phyloP scores from a whole-genome alignment of 2,888 invertebrate genomes.

The Drosophila paramelanica region DNA sequence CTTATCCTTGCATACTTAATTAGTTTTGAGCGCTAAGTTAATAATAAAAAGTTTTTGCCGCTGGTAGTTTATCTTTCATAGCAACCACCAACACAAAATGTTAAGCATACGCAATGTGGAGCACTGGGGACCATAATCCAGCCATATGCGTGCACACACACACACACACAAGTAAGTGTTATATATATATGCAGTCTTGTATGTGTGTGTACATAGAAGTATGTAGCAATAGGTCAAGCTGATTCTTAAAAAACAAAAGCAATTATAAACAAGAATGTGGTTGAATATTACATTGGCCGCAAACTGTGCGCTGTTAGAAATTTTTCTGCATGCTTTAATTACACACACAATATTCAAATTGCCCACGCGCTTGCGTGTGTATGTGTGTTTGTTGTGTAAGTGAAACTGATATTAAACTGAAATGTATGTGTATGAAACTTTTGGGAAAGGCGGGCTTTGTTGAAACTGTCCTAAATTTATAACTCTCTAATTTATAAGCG shows the following conservation, averaged over 20 bases:
- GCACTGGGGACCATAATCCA: conserved; percentile 47
- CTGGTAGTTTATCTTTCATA: conserved; percentile 61
- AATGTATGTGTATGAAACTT: conserved; percentile 53
- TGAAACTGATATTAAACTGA: conserved; percentile 52
- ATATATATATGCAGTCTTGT: conserved; percentile 10
- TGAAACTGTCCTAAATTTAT: conserved; percentile 28
- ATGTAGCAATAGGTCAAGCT: conserved; percentile 61
- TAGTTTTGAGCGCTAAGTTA: conserved; percentile 75
- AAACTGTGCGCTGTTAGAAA: conserved; percentile 62
- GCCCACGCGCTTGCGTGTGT: neutral
- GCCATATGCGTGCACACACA: conserved; percentile 17
- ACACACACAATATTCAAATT: conserved; percentile 12
- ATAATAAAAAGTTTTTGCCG: conserved; percentile 69
- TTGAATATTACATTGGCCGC: conserved; percentile 53
- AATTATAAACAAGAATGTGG: conserved; percentile 66
- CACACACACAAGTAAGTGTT: conserved; percentile 6
- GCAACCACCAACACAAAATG: conserved; percentile 49
- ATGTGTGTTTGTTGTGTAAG: conserved; percentile 2
- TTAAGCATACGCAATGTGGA: conserved; percentile 66
- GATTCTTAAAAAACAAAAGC: conserved; percentile 79
- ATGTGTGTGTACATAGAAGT: conserved; percentile 6
- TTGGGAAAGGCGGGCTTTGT: conserved; percentile 32
- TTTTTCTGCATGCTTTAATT: conserved; percentile 30
- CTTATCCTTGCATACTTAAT: conserved; percentile 58
- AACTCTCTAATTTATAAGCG: conserved; percentile 39